Evolutionary conservation across 2,797 vertebrate genomes (phyloP).

Genomic region (Phrynocephalus guinanensis): DNA sequence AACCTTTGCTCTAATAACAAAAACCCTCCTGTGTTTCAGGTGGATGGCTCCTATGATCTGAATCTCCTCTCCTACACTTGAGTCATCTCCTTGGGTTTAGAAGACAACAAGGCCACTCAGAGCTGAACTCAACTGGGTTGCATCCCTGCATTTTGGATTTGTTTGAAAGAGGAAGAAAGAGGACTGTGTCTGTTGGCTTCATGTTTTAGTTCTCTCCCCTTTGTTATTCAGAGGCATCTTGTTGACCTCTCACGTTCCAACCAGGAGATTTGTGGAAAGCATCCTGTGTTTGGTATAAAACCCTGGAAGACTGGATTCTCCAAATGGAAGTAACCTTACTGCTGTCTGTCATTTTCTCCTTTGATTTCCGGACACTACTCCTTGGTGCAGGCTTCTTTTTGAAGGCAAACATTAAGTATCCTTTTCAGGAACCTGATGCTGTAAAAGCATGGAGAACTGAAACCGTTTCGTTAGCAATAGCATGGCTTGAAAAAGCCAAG

Average conservation of each 20-base stretch:
- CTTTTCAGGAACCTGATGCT: neutral
- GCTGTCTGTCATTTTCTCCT: neutral
- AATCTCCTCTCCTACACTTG: slow-evolving; percentile 90
- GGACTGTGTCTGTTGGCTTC: neutral
- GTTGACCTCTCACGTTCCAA: neutral
- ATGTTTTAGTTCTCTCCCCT: neutral
- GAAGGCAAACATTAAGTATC: neutral
- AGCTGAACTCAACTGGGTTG: neutral
- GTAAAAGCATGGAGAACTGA: neutral
- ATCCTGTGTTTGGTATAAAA: neutral
- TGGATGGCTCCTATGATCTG: slow-evolving; percentile 94
- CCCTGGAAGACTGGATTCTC: neutral
- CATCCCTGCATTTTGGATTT: neutral
- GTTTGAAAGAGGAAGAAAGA: slow-evolving; percentile 5
- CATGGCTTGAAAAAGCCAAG: slow-evolving; percentile 1
- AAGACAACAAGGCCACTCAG: neutral
- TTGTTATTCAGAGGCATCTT: neutral
- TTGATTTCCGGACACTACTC: slow-evolving; percentile 11
- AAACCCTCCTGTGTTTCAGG: slow-evolving; percentile 77
- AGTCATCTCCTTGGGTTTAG: neutral
- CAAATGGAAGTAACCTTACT: neutral
- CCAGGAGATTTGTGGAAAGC: neutral
- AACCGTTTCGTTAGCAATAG: neutral
- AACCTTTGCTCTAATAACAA: neutral
- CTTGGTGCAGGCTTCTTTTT: neutral